These are phyloP conservation scores for Nowickia ferox DNA, from an alignment of 2,888 invertebrate species.

Conservation along the genomic window DNA sequence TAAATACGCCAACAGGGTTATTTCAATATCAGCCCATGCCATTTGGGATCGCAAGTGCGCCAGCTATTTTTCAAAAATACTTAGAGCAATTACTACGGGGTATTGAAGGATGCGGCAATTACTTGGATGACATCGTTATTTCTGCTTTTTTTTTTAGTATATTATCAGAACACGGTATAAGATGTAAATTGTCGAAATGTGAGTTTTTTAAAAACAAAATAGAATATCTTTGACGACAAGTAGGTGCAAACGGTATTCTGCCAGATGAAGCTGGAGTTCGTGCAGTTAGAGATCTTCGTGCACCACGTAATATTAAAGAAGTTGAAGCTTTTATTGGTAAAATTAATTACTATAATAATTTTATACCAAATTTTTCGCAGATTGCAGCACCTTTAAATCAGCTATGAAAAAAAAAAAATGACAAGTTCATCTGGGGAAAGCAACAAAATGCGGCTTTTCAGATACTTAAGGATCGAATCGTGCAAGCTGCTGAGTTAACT, in stretches of 20 bases:
- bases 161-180: slow-evolving; percentile 68
- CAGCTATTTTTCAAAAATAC: slow-evolving; percentile 76
- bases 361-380: too few species aligned
- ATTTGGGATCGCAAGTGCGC: slow-evolving; percentile 78
- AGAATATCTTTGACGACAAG: too few species aligned
- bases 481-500: too few species aligned
- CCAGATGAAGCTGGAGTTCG: too few species aligned
- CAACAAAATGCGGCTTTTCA: background rate
- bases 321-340: background rate
- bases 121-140: slow-evolving; percentile 75
- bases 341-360: background rate
- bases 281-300: too few species aligned
- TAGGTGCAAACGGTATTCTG: too few species aligned
- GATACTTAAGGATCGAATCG: too few species aligned
- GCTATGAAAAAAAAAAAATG: too few species aligned
- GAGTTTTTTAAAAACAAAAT: slow-evolving; percentile 73
- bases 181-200: slow-evolving; percentile 77
- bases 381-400: too few species aligned
- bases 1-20: slow-evolving; percentile 79
- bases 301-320: too few species aligned
- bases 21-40: slow-evolving; percentile 77
- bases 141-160: slow-evolving; percentile 72
- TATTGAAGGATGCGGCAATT: slow-evolving; percentile 74
- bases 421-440: slow-evolving; percentile 14
- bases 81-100: slow-evolving; percentile 78